Percentiles rank a stretch among this genome's conserved stretches.
Evolutionary conservation across 2,888 invertebrate genomes (phyloP).

Genomic region (Drosophila setosimentum): DNA sequence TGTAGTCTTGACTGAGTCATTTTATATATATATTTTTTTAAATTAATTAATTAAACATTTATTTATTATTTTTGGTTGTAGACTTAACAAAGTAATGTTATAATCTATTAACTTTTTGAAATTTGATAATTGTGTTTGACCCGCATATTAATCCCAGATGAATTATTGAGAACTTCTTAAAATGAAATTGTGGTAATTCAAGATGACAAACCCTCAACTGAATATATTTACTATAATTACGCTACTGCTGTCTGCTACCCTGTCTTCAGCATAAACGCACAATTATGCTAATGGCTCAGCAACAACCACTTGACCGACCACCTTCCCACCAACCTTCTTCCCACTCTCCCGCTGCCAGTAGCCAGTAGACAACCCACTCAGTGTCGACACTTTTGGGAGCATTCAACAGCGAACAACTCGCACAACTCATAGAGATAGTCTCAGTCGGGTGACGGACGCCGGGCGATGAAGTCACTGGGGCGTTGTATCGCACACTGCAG

Average conservation of each 20-base stretch:
- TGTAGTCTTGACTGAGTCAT: background rate
- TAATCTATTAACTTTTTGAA: background rate
- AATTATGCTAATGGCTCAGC: slow-evolving; percentile 69
- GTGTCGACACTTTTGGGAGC: slow-evolving; percentile 33
- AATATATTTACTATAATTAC: slow-evolving; percentile 28
- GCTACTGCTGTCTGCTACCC: slow-evolving; percentile 8
- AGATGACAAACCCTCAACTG: slow-evolving; percentile 26
- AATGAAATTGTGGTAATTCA: slow-evolving; percentile 37
- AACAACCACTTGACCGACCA: slow-evolving; percentile 49
- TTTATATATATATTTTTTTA: background rate
- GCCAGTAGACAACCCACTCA: slow-evolving; percentile 38
- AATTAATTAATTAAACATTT: too few species aligned
- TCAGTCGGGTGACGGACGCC: slow-evolving; percentile 39
- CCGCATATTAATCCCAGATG: slow-evolving; percentile 27
- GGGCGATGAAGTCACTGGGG: slow-evolving; percentile 74
- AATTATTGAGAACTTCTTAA: slow-evolving; percentile 26
- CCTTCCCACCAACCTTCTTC: background rate
- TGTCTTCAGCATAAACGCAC: slow-evolving; percentile 41
- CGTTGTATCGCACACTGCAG: slow-evolving; percentile 53
- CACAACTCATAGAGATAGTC: slow-evolving; percentile 40
- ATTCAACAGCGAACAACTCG: slow-evolving; percentile 18
- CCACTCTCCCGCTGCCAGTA: slow-evolving; percentile 11
- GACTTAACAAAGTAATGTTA: background rate
- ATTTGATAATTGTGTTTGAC: slow-evolving; percentile 9
- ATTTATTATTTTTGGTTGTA: background rate